Base-by-base conservation (phyloP, 2,888 invertebrate genomes). In the Aphodius granarius region DNA sequence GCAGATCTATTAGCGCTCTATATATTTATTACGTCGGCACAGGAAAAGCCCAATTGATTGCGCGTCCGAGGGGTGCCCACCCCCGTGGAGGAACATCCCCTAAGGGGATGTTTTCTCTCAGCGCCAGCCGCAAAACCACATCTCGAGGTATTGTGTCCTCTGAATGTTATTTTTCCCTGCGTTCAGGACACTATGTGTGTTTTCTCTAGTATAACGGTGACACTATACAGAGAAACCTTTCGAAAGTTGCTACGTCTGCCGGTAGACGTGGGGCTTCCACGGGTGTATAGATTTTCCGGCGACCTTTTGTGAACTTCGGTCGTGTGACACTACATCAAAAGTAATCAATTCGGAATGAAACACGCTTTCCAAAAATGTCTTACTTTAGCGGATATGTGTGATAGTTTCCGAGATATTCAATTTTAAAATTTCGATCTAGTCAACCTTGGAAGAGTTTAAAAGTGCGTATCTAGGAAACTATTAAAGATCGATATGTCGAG, bases 1-100 rank as follows among this genome's bases (percentile, higher is more conserved):
- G 21, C 68, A 20, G 68, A 68, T 22, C 68, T 68, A 68, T 68
- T 68, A 68, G 68, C 68, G 22, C 68, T n/a, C 68, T 68, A 68
- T 68, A 21, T 68, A 21, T 21, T 68, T 68, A 68, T 22, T 20
- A 68, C 68, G 21, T n/a, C n/a, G 65, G 65, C 17, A 1, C 68
- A 20, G 68, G 22, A 20, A 68, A 68, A 21, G n/a, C 68, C 21
- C 68, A 20, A 20, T 20, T 20, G 68, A 68, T 68, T 43, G 43
- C 13, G 43, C 43, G 43, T n/a, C n/a, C n/a, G 13, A 13, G 43
- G 43, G 43, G 6, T 43, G 43, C 43, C 43, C 43, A 3, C 43
- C 43, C 43, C 2, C 43, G 43, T 43, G 13, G 9, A 3, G 21
- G n/a, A 22, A 22, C 68, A 21, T 19, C 68, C 68, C 68, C 22